Percentiles rank a stretch among this genome's conserved stretches.
phyloP scores from a whole-genome alignment of 2,888 invertebrate species.

The Drosophila percnosoma region DNA sequence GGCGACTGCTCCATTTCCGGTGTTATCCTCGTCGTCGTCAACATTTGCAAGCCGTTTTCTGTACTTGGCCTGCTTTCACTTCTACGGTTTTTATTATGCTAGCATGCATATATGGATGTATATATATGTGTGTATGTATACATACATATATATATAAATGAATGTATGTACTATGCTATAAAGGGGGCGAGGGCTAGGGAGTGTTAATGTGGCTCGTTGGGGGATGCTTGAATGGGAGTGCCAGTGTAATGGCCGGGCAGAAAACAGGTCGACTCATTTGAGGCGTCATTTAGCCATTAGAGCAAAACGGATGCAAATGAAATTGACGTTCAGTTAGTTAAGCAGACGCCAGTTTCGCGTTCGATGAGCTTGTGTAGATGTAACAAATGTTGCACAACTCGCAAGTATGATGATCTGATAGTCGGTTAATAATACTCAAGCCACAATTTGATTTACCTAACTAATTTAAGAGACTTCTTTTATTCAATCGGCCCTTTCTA shows the following conservation, averaged over 20 bases:
- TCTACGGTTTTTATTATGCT: slow-evolving; percentile 10
- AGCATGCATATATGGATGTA: neutral
- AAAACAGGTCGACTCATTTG: slow-evolving; percentile 62
- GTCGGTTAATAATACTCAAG: neutral
- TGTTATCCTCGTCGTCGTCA: slow-evolving; percentile 24
- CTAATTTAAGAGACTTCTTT: neutral
- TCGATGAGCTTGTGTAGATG: slow-evolving; percentile 2
- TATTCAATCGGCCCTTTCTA: neutral
- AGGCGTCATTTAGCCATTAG: slow-evolving; percentile 27
- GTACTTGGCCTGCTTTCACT: slow-evolving; percentile 58
- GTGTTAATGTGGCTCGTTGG: slow-evolving; percentile 3
- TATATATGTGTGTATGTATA: neutral
- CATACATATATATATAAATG: neutral
- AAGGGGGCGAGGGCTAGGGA: slow-evolving; percentile 10
- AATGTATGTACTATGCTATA: slow-evolving; percentile 2
- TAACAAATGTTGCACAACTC: neutral
- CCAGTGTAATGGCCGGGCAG: slow-evolving; percentile 50
- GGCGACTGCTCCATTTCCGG: slow-evolving; percentile 74
- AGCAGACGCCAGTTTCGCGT: slow-evolving; percentile 31
- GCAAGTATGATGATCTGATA: neutral
- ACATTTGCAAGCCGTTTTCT: slow-evolving; percentile 40
- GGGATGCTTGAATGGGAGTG: slow-evolving; percentile 50
- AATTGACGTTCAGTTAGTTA: slow-evolving; percentile 50
- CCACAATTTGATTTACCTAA: neutral
- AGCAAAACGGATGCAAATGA: slow-evolving; percentile 46